Evolutionary conservation across 2,113 vertebrate genomes (phyloP), one percentile per base, ranked within the genome.

Genomic region (Trichomycterus rosablanca): DNA sequence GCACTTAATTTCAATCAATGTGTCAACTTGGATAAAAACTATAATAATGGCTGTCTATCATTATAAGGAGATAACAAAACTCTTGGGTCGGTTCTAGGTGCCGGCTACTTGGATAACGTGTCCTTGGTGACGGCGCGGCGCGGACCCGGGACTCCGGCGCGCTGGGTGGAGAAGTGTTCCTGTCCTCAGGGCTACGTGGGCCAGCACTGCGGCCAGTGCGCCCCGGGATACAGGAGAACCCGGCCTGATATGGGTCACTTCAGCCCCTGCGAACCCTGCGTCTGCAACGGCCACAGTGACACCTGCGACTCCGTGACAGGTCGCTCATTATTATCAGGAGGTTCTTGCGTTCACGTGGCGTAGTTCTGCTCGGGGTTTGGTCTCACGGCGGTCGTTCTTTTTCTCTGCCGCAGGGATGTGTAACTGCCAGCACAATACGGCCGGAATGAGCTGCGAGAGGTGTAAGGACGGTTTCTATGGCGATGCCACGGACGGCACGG

Each of bases 401-500:
- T n/a, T n/a, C n/a, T n/a, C n/a, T n/a, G n/a, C n/a, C 63, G 1
- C 63, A 98, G 96, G 96, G 2, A 75, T 83, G 1, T 99, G 96
- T 42, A 69, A 84, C 59, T 99, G 96, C 82, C 85, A 83, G 59
- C 86, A 98, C 80, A 85, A 95, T 66, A 97, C 96, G 0, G 91
- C 87, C 0, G 96, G 96, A 1, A 37, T 88, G 62, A 90, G 95
- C 80, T 99, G 96, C 12, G 94, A 98, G 78, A 89, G 86, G 60
- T 99, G 96, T 63, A 72, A 72, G 0, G 93, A 98, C 2, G 92
- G 96, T 3, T 97, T 87, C 79, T 97, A 97, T 0, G 95, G 95
- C 0, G 94, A 98, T 11, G 86, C 94, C 0, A 92, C 92, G 0
- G 26, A 40, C 0, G 94, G 94, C n/a, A 86, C 83, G 0, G 35